A percentile compares a stretch with the other conserved stretches of the same genome.
phyloP scores from a whole-genome alignment of 2,797 vertebrate species.

The Rhadinocentrus ornatus region DNA sequence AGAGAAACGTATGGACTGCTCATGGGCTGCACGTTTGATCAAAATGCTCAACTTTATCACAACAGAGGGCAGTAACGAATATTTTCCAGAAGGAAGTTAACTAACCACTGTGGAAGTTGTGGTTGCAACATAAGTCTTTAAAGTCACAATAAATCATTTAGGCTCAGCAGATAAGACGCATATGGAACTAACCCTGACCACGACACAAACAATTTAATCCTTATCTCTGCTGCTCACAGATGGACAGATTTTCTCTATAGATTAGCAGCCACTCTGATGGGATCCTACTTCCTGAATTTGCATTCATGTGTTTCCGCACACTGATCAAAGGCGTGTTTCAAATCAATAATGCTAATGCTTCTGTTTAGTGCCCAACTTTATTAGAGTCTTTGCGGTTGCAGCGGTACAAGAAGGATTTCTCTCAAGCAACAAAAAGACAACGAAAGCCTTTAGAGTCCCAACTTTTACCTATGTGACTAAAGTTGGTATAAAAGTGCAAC shows the following conservation, averaged over 20 bases:
- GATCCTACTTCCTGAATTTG: conserved; percentile 48
- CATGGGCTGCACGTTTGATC: conserved; percentile 10
- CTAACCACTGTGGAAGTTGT: not conserved
- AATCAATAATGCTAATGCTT: conserved; percentile 70
- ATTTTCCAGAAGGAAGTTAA: conserved; percentile 12
- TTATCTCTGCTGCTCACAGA: conserved; percentile 51
- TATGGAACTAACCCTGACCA: conserved; percentile 33
- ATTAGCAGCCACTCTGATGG: conserved; percentile 48
- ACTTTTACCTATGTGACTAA: not conserved
- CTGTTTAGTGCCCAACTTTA: conserved; percentile 20
- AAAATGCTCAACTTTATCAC: conserved; percentile 3
- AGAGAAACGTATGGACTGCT: not conserved
- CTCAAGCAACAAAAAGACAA: not conserved
- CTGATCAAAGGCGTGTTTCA: conserved; percentile 58
- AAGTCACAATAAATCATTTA: conserved; percentile 45
- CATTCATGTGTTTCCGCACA: conserved; percentile 30
- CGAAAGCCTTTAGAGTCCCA: not conserved
- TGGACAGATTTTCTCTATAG: conserved; percentile 54
- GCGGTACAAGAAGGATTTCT: conserved; percentile 3
- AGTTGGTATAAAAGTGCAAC: not conserved
- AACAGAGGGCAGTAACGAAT: not conserved
- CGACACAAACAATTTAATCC: conserved; percentile 61
- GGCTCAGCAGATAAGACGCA: conserved; percentile 47
- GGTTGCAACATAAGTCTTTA: conserved; percentile 32
- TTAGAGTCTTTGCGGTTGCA: conserved; percentile 11